Base-by-base conservation (phyloP, 1,140 invertebrate species). In the Hypsibius dujardini region DNA sequence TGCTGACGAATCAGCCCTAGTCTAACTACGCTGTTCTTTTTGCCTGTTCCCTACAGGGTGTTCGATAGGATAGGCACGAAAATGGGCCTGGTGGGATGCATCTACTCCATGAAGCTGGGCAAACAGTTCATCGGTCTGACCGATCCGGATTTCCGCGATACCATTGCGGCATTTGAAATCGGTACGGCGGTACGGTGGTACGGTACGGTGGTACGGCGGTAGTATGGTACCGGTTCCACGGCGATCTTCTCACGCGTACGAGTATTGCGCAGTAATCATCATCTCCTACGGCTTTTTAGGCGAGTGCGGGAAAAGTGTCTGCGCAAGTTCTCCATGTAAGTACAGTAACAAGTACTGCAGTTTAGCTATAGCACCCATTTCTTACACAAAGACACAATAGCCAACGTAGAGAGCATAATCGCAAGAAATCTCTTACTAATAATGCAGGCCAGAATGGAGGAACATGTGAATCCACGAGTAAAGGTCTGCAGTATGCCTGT, bases 1-100 rank as follows among this genome's bases (percentile, higher is more conserved):
- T n/a, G n/a, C n/a, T n/a, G n/a, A n/a, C n/a, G n/a, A n/a, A n/a
- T n/a, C n/a, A n/a, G n/a, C n/a, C n/a, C n/a, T n/a, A n/a, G n/a
- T n/a, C n/a, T n/a, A n/a, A n/a, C n/a, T n/a, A n/a, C n/a, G n/a
- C n/a, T n/a, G n/a, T n/a, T n/a, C n/a, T 45, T 70, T 56, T 69
- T 47, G 40, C 2, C 2, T 73, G 46, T 75, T 72, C 75, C 77
- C 77, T 79, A 3, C 82, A 91, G 89, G 76, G 84, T 92, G 7
- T 90, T 86, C 79, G 87, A 92, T 73, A 90, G 90, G 75, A 87
- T 91, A 70, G 90, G 90, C 46, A 89, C 88, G 1, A 84, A 83
- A 62, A 83, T 84, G 47, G 89, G 90, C 1, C 85, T 94, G 72
- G 84, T 89, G 62, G 91, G 91, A 0, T 94, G 90, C 79, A 86